These are phyloP conservation scores for Cantharis rustica DNA, from an alignment of 2,888 invertebrate species.

Conservation along the genomic window DNA sequence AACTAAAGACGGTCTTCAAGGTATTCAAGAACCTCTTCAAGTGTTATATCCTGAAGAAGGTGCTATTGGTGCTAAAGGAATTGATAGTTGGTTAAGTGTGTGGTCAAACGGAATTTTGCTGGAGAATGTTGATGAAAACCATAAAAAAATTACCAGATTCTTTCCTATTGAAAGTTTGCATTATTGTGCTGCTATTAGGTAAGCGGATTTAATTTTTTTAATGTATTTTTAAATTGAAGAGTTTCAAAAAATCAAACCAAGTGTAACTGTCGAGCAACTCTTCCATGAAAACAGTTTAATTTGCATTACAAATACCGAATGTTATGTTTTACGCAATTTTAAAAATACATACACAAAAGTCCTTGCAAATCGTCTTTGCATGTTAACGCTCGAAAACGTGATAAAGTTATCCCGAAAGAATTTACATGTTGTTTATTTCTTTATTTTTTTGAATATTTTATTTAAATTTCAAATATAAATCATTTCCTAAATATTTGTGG, in stretches of 20 bases:
- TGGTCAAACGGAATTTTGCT: slow-evolving; percentile 95
- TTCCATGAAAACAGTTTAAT: neutral
- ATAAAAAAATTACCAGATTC: slow-evolving; percentile 91
- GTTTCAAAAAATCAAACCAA: neutral
- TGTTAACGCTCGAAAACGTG: neutral
- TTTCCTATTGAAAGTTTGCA: slow-evolving; percentile 95
- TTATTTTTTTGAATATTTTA: neutral
- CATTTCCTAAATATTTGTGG: neutral
- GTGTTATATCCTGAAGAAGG: slow-evolving; percentile 96
- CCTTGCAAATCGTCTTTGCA: neutral
- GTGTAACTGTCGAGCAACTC: neutral
- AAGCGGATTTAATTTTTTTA: slow-evolving; percentile 60
- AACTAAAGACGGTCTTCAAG: slow-evolving; percentile 96
- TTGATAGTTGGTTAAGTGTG: slow-evolving; percentile 95
- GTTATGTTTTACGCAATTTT: neutral
- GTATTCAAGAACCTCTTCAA: slow-evolving; percentile 94
- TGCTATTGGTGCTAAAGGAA: slow-evolving; percentile 83
- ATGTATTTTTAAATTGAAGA: neutral
- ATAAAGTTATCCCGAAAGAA: neutral
- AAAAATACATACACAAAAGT: neutral
- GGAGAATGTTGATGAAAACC: slow-evolving; percentile 95
- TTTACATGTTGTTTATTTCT: neutral
- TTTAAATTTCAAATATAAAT: neutral
- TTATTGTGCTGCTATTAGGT: slow-evolving; percentile 94
- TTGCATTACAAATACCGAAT: neutral